phyloP scores from a whole-genome alignment of 2,113 vertebrate species.

The Plecturocebus donacophilus region DNA sequence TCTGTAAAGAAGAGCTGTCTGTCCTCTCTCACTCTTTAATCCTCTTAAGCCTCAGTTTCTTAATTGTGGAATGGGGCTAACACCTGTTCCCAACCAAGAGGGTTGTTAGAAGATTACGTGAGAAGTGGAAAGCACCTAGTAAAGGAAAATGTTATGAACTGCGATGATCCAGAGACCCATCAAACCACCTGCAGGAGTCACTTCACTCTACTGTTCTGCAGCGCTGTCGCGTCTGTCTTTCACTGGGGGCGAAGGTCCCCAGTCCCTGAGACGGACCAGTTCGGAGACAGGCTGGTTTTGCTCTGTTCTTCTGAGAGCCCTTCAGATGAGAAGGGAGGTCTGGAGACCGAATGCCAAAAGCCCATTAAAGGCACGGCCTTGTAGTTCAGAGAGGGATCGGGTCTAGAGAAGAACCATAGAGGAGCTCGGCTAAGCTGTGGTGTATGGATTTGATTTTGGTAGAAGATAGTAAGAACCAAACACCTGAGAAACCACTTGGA shows the following conservation, averaged over 20 bases:
- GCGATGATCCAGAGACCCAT: not conserved
- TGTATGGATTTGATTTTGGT: not conserved
- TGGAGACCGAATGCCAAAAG: not conserved
- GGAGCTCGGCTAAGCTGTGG: not conserved
- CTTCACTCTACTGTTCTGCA: rapidly evolving
- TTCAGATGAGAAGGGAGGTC: not conserved
- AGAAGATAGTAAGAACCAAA: not conserved
- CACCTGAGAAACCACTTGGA: not conserved
- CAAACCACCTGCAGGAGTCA: not conserved
- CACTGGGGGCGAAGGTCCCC: not conserved
- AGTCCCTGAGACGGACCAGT: rapidly evolving
- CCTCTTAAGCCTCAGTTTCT: not conserved
- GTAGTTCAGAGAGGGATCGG: not conserved
- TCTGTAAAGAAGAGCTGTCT: not conserved
- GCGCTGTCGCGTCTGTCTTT: not conserved
- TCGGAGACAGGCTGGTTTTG: not conserved
- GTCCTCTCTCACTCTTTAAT: not conserved
- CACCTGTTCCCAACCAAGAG: not conserved
- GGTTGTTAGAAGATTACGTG: not conserved
- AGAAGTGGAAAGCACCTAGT: not conserved
- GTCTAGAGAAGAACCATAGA: not conserved
- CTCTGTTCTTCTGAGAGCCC: not conserved
- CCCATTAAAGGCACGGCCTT: not conserved
- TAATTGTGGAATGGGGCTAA: not conserved
- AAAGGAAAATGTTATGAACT: not conserved